Conservation (phyloP, 2,888 invertebrate genomes). For the Raillietiella orientalis region DNA sequence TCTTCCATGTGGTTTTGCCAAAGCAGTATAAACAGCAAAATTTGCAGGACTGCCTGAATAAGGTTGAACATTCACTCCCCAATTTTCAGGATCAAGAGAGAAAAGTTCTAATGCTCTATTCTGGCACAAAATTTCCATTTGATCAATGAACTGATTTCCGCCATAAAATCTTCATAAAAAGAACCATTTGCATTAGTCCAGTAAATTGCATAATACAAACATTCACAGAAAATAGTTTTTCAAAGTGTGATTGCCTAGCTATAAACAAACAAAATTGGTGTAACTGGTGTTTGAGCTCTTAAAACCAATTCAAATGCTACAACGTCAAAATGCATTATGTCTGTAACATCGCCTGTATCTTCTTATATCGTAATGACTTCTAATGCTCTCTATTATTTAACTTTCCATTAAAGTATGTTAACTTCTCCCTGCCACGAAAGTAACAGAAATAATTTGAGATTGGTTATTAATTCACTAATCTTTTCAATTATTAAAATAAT, state of each 20-base stretch:
- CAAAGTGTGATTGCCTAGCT: not conserved
- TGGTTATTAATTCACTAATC: too few relatives aligned
- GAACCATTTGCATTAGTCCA: not conserved
- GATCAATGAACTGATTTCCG: slow-evolving; percentile 79
- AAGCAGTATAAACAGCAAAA: slow-evolving; percentile 75
- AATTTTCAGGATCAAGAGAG: slow-evolving; percentile 40
- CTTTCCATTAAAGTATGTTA: too few relatives aligned
- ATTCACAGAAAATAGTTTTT: not conserved
- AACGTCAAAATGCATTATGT: too few relatives aligned
- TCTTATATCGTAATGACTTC: too few relatives aligned
- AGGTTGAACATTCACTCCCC: slow-evolving; percentile 95
- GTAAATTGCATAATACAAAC: not conserved
- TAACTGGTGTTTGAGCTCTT: too few relatives aligned
- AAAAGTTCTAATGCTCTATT: slow-evolving; percentile 54
- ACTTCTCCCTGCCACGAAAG: too few relatives aligned
- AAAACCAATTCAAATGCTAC: too few relatives aligned
- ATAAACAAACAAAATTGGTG: not conserved
- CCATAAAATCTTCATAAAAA: slow-evolving; percentile 64
- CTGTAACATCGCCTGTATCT: too few relatives aligned
- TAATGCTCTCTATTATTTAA: too few relatives aligned
- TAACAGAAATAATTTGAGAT: too few relatives aligned
- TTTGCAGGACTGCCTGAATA: slow-evolving; percentile 89
- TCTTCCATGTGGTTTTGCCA: slow-evolving; percentile 64
- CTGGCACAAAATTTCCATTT: slow-evolving; percentile 65
- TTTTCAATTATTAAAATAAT: too few relatives aligned